phyloP scores from a whole-genome alignment of 2,888 invertebrate genomes.

The Campoplex capitator region DNA sequence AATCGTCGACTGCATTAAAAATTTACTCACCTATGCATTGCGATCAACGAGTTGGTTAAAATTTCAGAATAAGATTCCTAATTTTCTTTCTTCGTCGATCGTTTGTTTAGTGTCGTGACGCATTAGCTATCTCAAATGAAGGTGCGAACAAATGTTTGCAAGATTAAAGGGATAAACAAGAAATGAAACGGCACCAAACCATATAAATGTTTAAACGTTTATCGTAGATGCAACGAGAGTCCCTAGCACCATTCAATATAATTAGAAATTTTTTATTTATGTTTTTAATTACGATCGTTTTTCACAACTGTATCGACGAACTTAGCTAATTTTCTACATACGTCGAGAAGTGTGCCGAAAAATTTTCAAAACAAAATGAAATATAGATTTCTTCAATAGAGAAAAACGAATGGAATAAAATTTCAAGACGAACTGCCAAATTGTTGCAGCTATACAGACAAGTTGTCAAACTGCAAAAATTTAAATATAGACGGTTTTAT shows the following conservation, averaged over 20 bases:
- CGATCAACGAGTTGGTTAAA: not conserved
- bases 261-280: constrained; percentile 37
- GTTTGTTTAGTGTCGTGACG: constrained; percentile 39
- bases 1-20: not conserved
- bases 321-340: constrained; percentile 36
- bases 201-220: constrained; percentile 70
- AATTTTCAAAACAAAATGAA: constrained; percentile 6
- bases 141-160: constrained; percentile 25
- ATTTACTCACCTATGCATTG: not conserved
- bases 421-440: constrained; percentile 56
- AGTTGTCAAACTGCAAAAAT: constrained; percentile 42
- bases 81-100: constrained; percentile 22
- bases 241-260: constrained; percentile 65
- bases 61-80: not conserved
- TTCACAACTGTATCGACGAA: constrained; percentile 3
- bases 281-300: constrained; percentile 1
- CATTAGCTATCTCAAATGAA: constrained; percentile 2
- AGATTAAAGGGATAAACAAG: constrained; percentile 45
- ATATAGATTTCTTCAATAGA: constrained; percentile 22
- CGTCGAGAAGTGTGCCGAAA: constrained; percentile 34
- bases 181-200: constrained; percentile 50
- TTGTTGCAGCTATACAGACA: constrained; percentile 34
- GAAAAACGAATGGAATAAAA: constrained; percentile 25
- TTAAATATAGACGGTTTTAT: constrained; percentile 7
- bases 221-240: constrained; percentile 70